Evolutionary conservation across 1,140 invertebrate genomes (phyloP).

Genomic region (Drosophila eugracilis): DNA sequence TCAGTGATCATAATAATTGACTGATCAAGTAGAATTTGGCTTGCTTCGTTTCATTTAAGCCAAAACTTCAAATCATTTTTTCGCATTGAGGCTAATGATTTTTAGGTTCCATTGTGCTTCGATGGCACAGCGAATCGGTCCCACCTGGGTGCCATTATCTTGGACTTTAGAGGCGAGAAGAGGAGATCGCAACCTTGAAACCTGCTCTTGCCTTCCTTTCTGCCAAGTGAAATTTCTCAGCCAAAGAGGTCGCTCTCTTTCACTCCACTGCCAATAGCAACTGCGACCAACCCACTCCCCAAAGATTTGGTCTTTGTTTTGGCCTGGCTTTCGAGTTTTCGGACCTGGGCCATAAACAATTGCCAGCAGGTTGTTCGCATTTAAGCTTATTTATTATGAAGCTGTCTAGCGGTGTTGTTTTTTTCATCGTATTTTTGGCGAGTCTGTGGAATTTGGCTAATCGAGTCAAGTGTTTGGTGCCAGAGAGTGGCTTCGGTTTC

Average conservation of each 20-base stretch:
- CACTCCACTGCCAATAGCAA: conserved; percentile 2
- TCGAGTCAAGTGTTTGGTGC: conserved; percentile 58
- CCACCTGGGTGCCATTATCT: conserved; percentile 31
- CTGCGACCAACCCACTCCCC: background rate
- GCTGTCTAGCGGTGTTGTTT: conserved; percentile 35
- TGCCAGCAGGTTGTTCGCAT: conserved; percentile 53
- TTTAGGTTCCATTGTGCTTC: conserved; percentile 13
- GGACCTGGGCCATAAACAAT: conserved; percentile 67
- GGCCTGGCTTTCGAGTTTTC: conserved; percentile 56
- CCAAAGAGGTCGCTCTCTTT: conserved; percentile 15
- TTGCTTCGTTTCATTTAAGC: background rate
- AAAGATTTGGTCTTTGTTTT: conserved; percentile 16
- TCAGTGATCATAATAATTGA: background rate
- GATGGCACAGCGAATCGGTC: conserved; percentile 9
- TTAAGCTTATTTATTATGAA: conserved; percentile 55
- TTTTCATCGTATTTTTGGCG: conserved; percentile 17
- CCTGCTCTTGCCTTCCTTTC: conserved; percentile 58
- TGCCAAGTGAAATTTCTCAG: conserved; percentile 66
- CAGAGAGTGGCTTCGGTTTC: conserved; percentile 12
- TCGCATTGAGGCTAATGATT: conserved; percentile 16
- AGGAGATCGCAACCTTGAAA: conserved; percentile 66
- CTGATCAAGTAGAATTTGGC: background rate
- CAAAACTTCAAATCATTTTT: conserved; percentile 4
- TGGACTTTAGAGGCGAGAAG: conserved; percentile 5
- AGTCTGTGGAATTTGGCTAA: conserved; percentile 67